Percentiles rank a stretch among this genome's conserved stretches.
Conservation (phyloP, 1,140 invertebrate species). For the Idris sp. region DNA sequence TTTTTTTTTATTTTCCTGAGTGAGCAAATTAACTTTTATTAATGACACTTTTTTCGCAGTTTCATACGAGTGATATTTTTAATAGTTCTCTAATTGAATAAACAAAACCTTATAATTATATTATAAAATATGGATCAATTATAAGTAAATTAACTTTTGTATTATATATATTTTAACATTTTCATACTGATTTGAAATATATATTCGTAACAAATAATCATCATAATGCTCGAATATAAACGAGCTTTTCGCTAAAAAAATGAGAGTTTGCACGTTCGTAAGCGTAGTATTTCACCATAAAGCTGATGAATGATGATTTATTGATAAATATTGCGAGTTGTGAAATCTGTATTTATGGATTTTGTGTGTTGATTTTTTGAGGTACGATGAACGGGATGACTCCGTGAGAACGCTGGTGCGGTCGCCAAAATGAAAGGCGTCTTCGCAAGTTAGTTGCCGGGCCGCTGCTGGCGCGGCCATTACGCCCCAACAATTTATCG, state of each 20-base stretch:
- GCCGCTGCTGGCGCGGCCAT: slow-evolving; percentile 60
- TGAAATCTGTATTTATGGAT: slow-evolving; percentile 61
- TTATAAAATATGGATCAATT: no score
- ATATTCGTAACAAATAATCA: slow-evolving; percentile 13
- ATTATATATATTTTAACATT: no score
- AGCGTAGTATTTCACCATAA: slow-evolving; percentile 54
- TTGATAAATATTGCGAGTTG: slow-evolving; percentile 33
- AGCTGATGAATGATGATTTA: slow-evolving; percentile 61
- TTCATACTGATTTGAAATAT: no score
- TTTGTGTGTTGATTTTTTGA: slow-evolving; percentile 57
- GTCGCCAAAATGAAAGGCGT: slow-evolving; percentile 53
- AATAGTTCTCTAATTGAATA: no score
- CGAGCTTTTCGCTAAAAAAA: no score
- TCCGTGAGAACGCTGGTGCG: slow-evolving; percentile 54
- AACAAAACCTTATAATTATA: no score
- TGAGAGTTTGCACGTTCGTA: slow-evolving; percentile 35
- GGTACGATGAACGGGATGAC: slow-evolving; percentile 8
- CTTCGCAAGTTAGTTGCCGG: slow-evolving; percentile 50
- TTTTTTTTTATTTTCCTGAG: slow-evolving; percentile 10
- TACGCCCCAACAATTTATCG: slow-evolving; percentile 72
- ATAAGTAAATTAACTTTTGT: no score
- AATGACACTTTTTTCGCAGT: no score
- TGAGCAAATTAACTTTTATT: neutral
- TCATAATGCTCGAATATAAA: slow-evolving; percentile 37
- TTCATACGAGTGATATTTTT: no score